Evolutionary conservation across 2,888 invertebrate genomes (phyloP), one percentile per base, ranked within the genome.

Genomic region (Eugnorisma glareosa): DNA sequence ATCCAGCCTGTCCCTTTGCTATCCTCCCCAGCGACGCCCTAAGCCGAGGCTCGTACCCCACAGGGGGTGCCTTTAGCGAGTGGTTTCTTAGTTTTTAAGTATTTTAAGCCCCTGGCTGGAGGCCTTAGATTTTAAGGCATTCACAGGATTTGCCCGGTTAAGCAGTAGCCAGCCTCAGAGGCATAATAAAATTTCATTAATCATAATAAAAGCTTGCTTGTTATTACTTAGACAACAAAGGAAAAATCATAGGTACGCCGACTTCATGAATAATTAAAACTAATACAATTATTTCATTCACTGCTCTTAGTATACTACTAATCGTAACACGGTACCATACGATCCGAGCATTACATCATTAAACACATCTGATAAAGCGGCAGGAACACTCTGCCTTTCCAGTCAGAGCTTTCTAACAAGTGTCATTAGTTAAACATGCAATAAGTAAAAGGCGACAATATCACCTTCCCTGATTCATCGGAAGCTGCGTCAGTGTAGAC

Each of bases 381-480:
- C 79, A 69, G 83, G 43, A 78, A 78, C 31, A 69, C 71, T 83
- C 66, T 35, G 67, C 76, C 77, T 35, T 51, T 54, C 43, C 51
- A 68, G 48, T 57, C 40, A 31, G 37, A 64, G 59, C 84, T 86
- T 83, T 86, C 84, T 83, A 83, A 75, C 64, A 75, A 45, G 24
- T 73, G 43, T 86, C 83, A 83, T 86, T 83, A 83, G 79, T 73
- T 2, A 83, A 84, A 70, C 86, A 86, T 86, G 83, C 84, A 84
- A 86, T 79, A 86, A 86, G 84, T 86, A 84, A 86, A 79, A 83
- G 79, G 70, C 57, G 37, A 68, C 72, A 73, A 69, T 83, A 57
- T 83, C 82, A 76, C 85, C 71, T 64, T n/a, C 10, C 84, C 73
- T 84, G 84, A 84, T 80, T 84, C 84, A 84, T 80, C 73, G 18